Evolutionary conservation across 2,797 vertebrate species (phyloP).

Genomic region (Masticophis lateralis): DNA sequence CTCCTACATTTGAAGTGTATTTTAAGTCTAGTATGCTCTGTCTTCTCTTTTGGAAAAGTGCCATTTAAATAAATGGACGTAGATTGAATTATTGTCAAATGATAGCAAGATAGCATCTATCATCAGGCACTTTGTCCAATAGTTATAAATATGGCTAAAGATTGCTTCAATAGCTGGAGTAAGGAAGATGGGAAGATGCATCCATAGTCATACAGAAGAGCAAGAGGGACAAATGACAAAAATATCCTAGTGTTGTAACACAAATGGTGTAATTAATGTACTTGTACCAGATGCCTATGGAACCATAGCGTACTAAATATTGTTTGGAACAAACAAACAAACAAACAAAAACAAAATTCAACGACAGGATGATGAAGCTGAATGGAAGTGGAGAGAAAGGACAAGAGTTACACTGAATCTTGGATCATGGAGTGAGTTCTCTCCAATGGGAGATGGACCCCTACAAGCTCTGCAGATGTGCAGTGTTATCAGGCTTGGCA

Average conservation of each 20-base stretch:
- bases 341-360: background rate
- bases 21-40: background rate
- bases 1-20: background rate
- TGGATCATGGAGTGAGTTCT: background rate
- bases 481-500: background rate
- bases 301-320: background rate
- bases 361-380: background rate
- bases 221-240: background rate
- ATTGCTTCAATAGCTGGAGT: background rate
- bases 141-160: background rate
- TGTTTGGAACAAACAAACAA: background rate
- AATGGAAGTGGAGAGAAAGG: background rate
- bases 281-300: background rate
- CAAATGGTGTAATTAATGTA: background rate
- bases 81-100: background rate
- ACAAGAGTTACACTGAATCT: background rate
- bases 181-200: background rate
- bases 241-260: background rate
- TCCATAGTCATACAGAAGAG: background rate
- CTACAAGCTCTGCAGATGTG: background rate
- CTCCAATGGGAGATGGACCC: background rate
- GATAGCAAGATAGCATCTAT: background rate
- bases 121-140: background rate
- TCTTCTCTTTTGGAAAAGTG: background rate
- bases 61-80: background rate